Evolutionary conservation across 2,888 invertebrate species (phyloP).

Genomic region (Sicus ferrugineus): DNA sequence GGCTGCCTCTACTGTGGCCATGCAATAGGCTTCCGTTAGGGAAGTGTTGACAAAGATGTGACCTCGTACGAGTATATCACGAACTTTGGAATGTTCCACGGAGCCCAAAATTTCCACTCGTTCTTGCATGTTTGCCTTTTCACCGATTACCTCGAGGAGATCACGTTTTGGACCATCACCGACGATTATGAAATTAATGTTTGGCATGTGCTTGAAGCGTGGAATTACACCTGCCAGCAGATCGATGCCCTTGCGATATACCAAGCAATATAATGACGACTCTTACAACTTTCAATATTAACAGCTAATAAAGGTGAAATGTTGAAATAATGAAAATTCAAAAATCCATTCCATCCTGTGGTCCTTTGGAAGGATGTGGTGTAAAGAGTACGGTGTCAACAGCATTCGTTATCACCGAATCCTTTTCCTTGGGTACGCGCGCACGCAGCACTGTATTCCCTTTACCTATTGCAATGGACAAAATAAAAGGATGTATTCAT

Average conservation of each 20-base stretch:
- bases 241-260: conserved; percentile 98
- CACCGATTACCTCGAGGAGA: conserved; percentile 91
- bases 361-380: conserved; percentile 78
- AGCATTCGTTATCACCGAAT: conserved; percentile 99
- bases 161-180: conserved; percentile 98
- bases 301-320: too few relatives aligned
- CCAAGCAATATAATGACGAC: conserved; percentile 71
- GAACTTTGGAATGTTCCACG: conserved; percentile 86
- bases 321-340: conserved; percentile 56
- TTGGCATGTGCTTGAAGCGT: conserved; percentile 69
- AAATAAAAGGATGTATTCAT: background rate
- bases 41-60: conserved; percentile 99
- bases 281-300: background rate
- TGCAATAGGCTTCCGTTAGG: conserved; percentile 98
- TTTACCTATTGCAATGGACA: conserved; percentile 78
- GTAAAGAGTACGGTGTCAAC: conserved; percentile 92
- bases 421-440: conserved; percentile 78
- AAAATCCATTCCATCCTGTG: conserved; percentile 49
- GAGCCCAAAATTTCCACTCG: conserved; percentile 89
- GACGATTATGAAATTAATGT: conserved; percentile 88
- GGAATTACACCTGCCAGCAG: conserved; percentile 90
- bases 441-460: conserved; percentile 96
- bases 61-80: conserved; percentile 84
- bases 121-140: conserved; percentile 84
- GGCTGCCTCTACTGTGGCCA: conserved; percentile 99